Evolutionary conservation across 2,888 invertebrate species (phyloP).

Genomic region (Agapostemon virescens): DNA sequence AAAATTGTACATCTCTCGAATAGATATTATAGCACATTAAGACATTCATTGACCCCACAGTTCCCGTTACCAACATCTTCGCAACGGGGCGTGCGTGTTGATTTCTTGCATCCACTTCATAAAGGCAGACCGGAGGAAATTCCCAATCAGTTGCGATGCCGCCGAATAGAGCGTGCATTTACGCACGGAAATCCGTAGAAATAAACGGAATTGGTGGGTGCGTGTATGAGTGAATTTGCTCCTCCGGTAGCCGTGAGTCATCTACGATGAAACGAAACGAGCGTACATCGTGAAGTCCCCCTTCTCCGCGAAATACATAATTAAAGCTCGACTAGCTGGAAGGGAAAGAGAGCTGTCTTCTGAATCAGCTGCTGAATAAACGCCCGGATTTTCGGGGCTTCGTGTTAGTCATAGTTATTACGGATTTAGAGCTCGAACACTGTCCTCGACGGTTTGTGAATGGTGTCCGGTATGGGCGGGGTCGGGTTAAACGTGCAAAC

Average conservation of each 20-base stretch:
- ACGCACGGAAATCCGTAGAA: conserved; percentile 31
- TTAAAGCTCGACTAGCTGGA: conserved; percentile 53
- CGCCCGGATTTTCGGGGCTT: conserved; percentile 45
- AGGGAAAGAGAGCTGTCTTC: conserved; percentile 45
- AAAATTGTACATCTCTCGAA: neutral
- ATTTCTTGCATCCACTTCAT: conserved; percentile 19
- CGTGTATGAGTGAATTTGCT: conserved; percentile 13
- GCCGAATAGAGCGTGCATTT: conserved; percentile 62
- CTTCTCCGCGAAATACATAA: conserved; percentile 65
- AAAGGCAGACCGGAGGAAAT: neutral
- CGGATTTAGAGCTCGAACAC: conserved; percentile 18
- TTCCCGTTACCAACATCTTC: neutral
- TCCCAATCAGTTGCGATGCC: conserved; percentile 1
- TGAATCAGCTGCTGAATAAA: conserved; percentile 67
- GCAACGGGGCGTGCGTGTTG: neutral
- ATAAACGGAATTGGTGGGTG: conserved; percentile 30
- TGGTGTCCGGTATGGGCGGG: neutral
- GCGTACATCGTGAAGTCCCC: conserved; percentile 38
- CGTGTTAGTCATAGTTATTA: conserved; percentile 60
- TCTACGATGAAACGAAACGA: conserved; percentile 32
- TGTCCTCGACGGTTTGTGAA: neutral
- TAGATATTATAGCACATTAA: neutral
- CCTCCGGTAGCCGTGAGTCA: conserved; percentile 53
- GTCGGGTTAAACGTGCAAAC: neutral
- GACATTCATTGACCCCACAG: neutral